Conservation (phyloP, 2,113 vertebrate genomes). For the Tympanuchus pallidicinctus region DNA sequence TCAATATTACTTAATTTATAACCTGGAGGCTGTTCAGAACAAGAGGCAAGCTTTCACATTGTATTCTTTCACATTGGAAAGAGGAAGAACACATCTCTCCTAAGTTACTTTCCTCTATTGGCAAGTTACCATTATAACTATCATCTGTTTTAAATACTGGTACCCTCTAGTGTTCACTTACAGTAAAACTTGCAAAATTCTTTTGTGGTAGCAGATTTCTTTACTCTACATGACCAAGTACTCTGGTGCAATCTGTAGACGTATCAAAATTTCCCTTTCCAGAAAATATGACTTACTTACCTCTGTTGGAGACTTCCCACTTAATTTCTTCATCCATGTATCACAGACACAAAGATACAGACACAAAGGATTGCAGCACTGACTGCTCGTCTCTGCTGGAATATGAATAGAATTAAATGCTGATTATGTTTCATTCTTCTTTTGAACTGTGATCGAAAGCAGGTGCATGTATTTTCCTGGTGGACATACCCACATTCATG, state of each 20-base stretch:
- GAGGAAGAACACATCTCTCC: background rate
- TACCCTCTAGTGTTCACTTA: constrained; percentile 56
- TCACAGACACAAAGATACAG: background rate
- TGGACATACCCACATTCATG: background rate
- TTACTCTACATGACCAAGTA: background rate
- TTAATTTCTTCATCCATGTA: fast-evolving
- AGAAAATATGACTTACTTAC: background rate
- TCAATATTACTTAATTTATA: background rate
- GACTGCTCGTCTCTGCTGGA: background rate
- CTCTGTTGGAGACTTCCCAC: background rate
- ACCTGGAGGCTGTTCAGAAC: background rate
- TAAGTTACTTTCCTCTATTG: background rate
- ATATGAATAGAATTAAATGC: background rate
- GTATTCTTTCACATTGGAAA: background rate
- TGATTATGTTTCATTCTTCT: background rate
- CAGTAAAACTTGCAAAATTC: background rate
- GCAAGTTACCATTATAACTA: background rate
- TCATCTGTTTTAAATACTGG: constrained; percentile 27
- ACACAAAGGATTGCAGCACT: background rate
- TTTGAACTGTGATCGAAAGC: background rate
- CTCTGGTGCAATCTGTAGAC: background rate
- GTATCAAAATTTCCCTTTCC: background rate
- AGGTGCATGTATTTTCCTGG: background rate
- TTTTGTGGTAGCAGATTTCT: background rate
- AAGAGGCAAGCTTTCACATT: background rate